Evolutionary conservation across 2,888 invertebrate species (phyloP), one percentile per base, ranked within the genome.

Genomic region (Eudasyphora cyanicolor): DNA sequence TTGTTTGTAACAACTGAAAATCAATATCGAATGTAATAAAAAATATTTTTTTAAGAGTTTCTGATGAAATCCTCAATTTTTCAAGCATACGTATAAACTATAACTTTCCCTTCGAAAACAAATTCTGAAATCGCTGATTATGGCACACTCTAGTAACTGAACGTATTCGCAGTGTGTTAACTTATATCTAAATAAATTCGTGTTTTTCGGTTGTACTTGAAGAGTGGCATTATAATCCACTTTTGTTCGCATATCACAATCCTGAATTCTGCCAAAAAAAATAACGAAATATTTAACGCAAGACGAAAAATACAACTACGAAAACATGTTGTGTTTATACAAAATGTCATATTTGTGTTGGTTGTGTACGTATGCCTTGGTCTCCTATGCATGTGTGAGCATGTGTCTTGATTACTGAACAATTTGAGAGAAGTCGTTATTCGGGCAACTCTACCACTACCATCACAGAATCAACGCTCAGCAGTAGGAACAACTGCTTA

Each of bases 161-260:
- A 45, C 45, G 12, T 10, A 5, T 38, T 8, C 12, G 10, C n/a
- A n/a, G 14, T 5, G 7, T 60, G 32, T 29, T 2, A n/a, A n/a
- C 6, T 29, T 60, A 29, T 12, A 57, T 27, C 6, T 6, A 29
- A 32, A 17, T 60, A n/a, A 4, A 32, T 32, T 4, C 8, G 32
- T 32, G 4, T 8, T 8, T 32, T 8, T 32, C 32, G 32, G 32
- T 12, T 29, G 29, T 42, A 24, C 24, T 32, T 76, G 35, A 12
- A 51, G 32, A 76, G 78, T 76, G 81, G 76, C 85, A 87, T 85
- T 86, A 87, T 89, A 89, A 89, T 89, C 89, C 88, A 88, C 90
- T 89, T 88, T 88, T 89, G 87, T 88, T 87, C 86, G 86, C 87
- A 88, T 87, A 87, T 88, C 89, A 87, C 88, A 88, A 88, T 89